Evolutionary conservation across 2,113 vertebrate genomes (phyloP).

Genomic region (Speoplatyrhinus poulsoni): DNA sequence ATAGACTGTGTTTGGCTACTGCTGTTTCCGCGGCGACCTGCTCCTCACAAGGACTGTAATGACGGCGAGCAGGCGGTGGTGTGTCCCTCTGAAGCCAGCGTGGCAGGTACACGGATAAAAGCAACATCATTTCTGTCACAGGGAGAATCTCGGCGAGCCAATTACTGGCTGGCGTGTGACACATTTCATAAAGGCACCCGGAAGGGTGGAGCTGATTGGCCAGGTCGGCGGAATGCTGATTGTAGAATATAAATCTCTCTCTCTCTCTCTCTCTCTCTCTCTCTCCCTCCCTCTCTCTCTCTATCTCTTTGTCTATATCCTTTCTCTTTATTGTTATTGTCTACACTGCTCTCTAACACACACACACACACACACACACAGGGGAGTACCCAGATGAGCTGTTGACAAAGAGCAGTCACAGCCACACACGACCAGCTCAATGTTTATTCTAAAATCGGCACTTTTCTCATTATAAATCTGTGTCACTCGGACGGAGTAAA

Average conservation of each 20-base stretch:
- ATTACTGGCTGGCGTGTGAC: constrained; percentile 48
- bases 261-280: constrained; percentile 8
- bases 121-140: constrained; percentile 61
- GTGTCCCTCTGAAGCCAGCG: constrained; percentile 62
- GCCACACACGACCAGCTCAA: constrained; percentile 53
- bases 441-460: constrained; percentile 70
- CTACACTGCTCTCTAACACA: background rate
- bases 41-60: constrained; percentile 61
- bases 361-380: constrained; percentile 16
- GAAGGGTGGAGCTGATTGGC: constrained; percentile 20
- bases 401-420: constrained; percentile 62
- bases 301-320: background rate
- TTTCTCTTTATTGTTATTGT: too few species aligned
- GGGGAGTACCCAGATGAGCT: constrained; percentile 58
- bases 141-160: constrained; percentile 58
- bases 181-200: constrained; percentile 41
- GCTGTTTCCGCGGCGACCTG: constrained; percentile 56
- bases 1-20: constrained; percentile 31
- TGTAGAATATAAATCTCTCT: constrained; percentile 30
- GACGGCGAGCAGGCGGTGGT: constrained; percentile 45
- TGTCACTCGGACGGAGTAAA: constrained; percentile 71
- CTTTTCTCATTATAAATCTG: constrained; percentile 74
- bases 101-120: constrained; percentile 65
- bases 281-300: background rate
- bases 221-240: too few species aligned